phyloP scores from a whole-genome alignment of 1,140 invertebrate genomes.

The Bombus picipes region DNA sequence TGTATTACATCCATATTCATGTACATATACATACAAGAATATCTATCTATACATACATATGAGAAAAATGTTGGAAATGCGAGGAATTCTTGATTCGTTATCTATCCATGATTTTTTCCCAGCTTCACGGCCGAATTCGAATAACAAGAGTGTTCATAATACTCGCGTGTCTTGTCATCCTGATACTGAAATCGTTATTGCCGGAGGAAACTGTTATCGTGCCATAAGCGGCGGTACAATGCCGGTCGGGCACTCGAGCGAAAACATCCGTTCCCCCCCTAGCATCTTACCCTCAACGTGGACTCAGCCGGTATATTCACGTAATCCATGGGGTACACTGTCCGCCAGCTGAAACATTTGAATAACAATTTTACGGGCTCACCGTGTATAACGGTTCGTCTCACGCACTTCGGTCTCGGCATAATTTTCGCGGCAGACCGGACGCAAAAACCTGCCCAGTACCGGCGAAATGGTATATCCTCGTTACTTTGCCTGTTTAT shows the following conservation, averaged over 20 bases:
- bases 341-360: slow-evolving; percentile 15
- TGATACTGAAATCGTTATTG: slow-evolving; percentile 41
- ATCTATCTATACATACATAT: neutral
- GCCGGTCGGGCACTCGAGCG: slow-evolving; percentile 34
- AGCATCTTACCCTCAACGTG: slow-evolving; percentile 11
- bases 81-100: neutral
- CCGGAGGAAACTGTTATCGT: slow-evolving; percentile 50
- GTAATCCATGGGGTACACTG: slow-evolving; percentile 4
- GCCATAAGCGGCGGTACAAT: slow-evolving; percentile 47
- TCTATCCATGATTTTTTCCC: neutral
- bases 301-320: neutral
- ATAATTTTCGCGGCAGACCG: slow-evolving; percentile 1
- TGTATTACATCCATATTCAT: neutral
- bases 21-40: neutral
- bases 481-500: neutral
- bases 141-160: slow-evolving; percentile 11
- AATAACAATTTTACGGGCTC: slow-evolving; percentile 20
- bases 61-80: too few relatives aligned
- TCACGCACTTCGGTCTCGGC: slow-evolving; percentile 13
- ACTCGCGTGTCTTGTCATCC: slow-evolving; percentile 22
- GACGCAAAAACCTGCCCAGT: neutral
- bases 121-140: neutral
- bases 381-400: slow-evolving; percentile 23
- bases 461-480: neutral
- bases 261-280: slow-evolving; percentile 5